A percentile compares a stretch with the other conserved stretches of the same genome.
phyloP scores from a whole-genome alignment of 1,140 invertebrate species.

The Pissodes strobi region DNA sequence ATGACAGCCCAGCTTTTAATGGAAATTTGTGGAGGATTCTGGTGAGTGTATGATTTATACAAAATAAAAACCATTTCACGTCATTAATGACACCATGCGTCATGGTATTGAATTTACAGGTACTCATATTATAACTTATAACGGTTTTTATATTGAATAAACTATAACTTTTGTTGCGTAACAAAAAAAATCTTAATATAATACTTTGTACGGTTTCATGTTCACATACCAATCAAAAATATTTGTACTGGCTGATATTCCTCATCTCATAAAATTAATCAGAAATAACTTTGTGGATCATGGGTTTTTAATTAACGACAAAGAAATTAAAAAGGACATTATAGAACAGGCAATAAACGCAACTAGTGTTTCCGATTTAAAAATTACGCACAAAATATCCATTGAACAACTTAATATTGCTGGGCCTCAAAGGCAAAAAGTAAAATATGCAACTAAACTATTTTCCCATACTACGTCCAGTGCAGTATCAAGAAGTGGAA shows the following conservation, averaged over 20 bases:
- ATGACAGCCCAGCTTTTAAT: slow-evolving; percentile 36
- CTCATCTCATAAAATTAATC: slow-evolving; percentile 26
- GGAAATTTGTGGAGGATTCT: slow-evolving; percentile 18
- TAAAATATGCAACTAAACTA: too few species aligned
- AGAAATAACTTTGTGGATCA: too few species aligned
- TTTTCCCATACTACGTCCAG: slow-evolving; percentile 23
- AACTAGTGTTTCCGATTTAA: slow-evolving; percentile 12
- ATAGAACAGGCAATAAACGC: slow-evolving; percentile 8
- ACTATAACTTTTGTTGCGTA: too few species aligned
- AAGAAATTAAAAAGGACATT: slow-evolving; percentile 3
- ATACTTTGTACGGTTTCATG: slow-evolving; percentile 10
- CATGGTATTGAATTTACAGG: too few species aligned
- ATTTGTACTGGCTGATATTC: slow-evolving; percentile 20
- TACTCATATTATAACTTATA: too few species aligned
- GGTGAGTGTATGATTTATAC: too few species aligned
- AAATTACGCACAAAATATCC: slow-evolving; percentile 17
- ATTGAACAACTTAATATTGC: too few species aligned
- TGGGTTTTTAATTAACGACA: neutral
- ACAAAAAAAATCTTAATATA: neutral
- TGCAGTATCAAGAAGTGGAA: slow-evolving; percentile 18
- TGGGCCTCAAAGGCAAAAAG: too few species aligned
- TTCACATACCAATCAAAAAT: slow-evolving; percentile 15
- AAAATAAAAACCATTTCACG: too few species aligned
- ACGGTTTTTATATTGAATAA: too few species aligned
- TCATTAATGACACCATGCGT: too few species aligned